Evolutionary conservation across 1,140 invertebrate species (phyloP).

Genomic region (Cydia splendana): DNA sequence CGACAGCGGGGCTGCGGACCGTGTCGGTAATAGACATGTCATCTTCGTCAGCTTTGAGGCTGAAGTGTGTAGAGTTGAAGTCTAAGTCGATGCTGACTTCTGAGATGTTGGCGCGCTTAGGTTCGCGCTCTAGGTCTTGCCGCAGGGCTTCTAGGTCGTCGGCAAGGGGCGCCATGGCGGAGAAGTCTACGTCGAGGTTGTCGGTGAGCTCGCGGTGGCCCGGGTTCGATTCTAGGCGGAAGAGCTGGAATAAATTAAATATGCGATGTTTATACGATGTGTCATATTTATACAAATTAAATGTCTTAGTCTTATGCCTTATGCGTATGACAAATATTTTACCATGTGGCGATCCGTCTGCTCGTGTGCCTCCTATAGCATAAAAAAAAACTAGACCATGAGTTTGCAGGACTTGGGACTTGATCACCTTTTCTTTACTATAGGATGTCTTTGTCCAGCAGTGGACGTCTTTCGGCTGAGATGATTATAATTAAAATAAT

Average conservation of each 20-base stretch:
- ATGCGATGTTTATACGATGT: too few species aligned
- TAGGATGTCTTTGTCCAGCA: too few species aligned
- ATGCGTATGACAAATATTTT: too few species aligned
- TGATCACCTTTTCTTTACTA: too few species aligned
- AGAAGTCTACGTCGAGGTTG: not conserved
- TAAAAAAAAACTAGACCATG: too few species aligned
- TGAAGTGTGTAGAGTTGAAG: conserved; percentile 58
- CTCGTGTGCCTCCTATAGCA: too few species aligned
- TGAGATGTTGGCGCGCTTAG: not conserved
- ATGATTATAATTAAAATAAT: too few species aligned
- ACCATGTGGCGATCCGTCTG: too few species aligned
- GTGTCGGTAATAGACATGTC: conserved; percentile 71
- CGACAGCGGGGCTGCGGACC: conserved; percentile 57
- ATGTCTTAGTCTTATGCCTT: too few species aligned
- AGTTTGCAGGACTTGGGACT: too few species aligned
- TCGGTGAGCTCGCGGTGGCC: not conserved
- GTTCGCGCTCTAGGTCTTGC: not conserved
- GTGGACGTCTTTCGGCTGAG: too few species aligned
- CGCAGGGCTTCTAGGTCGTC: not conserved
- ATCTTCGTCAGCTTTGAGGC: conserved; percentile 44
- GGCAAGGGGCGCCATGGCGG: not conserved
- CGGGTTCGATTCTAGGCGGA: not conserved
- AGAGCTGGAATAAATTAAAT: not conserved
- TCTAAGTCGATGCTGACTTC: conserved; percentile 60
- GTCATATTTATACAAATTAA: too few species aligned